phyloP scores from a whole-genome alignment of 2,113 vertebrate species.

The Otocyon megalotis region DNA sequence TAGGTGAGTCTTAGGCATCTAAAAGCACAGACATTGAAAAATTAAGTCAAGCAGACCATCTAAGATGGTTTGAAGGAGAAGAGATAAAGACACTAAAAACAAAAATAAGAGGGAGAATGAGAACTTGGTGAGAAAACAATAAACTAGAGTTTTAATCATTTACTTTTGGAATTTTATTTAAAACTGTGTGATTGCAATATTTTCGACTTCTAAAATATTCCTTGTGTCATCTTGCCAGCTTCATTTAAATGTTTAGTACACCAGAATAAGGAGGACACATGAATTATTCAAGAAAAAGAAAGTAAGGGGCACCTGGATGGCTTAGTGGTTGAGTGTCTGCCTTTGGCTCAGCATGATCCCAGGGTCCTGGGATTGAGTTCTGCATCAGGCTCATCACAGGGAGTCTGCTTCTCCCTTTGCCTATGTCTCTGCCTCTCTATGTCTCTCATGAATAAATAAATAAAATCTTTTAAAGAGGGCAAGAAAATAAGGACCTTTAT shows the following conservation, averaged over 20 bases:
- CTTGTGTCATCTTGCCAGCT: neutral
- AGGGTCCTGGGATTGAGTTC: too few relatives aligned
- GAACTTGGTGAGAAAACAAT: neutral
- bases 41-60: neutral
- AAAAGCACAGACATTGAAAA: neutral
- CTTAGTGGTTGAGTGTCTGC: too few relatives aligned
- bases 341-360: too few relatives aligned
- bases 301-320: too few relatives aligned
- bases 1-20: neutral
- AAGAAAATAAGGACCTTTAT: neutral
- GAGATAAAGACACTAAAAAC: neutral
- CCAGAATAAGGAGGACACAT: neutral
- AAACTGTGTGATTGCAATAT: neutral
- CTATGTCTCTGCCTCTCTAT: too few relatives aligned
- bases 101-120: neutral
- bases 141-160: neutral
- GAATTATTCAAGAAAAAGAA: neutral
- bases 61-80: neutral
- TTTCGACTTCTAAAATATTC: neutral
- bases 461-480: too few relatives aligned
- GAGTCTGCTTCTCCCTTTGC: too few relatives aligned
- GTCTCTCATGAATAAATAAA: too few relatives aligned
- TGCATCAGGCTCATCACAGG: too few relatives aligned
- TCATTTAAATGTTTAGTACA: conserved; percentile 35
- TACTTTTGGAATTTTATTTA: conserved; percentile 12